phyloP scores from a whole-genome alignment of 2,797 vertebrate genomes.

The Pseudomugil gertrudae region DNA sequence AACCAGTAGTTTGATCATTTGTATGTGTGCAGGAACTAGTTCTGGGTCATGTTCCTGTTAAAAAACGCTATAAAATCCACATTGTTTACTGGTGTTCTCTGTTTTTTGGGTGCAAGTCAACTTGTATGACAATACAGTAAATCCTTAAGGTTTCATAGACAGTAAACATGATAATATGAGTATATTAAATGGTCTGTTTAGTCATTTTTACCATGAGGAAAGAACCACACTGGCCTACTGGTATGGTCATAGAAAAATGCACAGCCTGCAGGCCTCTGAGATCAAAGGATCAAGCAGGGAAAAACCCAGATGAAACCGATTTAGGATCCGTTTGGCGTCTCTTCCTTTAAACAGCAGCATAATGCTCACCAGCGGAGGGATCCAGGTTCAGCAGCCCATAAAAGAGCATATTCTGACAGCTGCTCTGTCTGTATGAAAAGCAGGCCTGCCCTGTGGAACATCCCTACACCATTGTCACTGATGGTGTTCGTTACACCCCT shows the following conservation, averaged over 20 bases:
- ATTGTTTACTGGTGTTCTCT: no score
- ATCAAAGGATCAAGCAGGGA: conserved; percentile 33
- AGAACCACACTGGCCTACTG: conserved; percentile 10
- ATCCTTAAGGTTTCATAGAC: background rate
- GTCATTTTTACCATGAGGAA: conserved; percentile 21
- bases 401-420: conserved; percentile 27
- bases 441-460: background rate
- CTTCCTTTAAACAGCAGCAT: conserved; percentile 16
- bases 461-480: conserved; percentile 15
- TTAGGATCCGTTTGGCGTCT: conserved; percentile 43
- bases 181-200: background rate
- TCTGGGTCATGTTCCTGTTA: no score
- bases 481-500: conserved; percentile 13
- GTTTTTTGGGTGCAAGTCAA: background rate
- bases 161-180: conserved; percentile 10
- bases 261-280: conserved; percentile 21
- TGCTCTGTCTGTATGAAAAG: conserved; percentile 16
- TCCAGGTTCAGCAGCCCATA: conserved; percentile 15
- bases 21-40: background rate
- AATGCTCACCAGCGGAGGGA: conserved; percentile 22
- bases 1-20: background rate
- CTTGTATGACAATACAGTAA: background rate
- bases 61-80: no score
- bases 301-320: conserved; percentile 31
- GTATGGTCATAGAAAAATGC: conserved; percentile 53